A percentile compares a stretch with the other conserved stretches of the same genome.
Evolutionary conservation across 2,797 vertebrate species (phyloP).

Genomic region (Epinephelus malabaricus): DNA sequence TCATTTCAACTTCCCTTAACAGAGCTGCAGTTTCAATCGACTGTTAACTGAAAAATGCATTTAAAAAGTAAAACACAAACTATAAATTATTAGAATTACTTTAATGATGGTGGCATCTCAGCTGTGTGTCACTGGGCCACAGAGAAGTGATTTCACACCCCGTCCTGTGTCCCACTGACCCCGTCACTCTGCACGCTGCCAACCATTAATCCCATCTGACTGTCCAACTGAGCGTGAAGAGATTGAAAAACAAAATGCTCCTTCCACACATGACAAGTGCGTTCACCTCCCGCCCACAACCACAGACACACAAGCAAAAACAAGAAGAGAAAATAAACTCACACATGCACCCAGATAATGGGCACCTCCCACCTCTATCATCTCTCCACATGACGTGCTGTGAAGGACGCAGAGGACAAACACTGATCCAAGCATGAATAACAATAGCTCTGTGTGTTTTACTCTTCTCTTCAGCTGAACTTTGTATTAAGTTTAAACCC

Average conservation of each 20-base stretch:
- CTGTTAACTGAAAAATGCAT: neutral
- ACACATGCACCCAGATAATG: slow-evolving; percentile 24
- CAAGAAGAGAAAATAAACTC: slow-evolving; percentile 10
- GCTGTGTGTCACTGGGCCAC: slow-evolving; percentile 39
- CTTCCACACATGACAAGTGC: slow-evolving; percentile 35
- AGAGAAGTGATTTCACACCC: slow-evolving; percentile 69
- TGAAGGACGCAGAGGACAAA: slow-evolving; percentile 49
- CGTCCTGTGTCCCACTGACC: slow-evolving; percentile 61
- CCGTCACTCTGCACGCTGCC: slow-evolving; percentile 44
- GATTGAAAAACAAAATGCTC: slow-evolving; percentile 57
- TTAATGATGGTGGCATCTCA: neutral
- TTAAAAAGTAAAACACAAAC: neutral
- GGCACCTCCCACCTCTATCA: slow-evolving; percentile 38
- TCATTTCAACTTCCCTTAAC: too few species aligned
- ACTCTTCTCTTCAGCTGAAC: neutral
- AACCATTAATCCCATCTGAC: slow-evolving; percentile 71
- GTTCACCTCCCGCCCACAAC: neutral
- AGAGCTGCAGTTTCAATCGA: neutral
- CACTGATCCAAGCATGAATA: slow-evolving; percentile 22
- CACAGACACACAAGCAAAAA: slow-evolving; percentile 18
- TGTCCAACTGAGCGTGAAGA: slow-evolving; percentile 69
- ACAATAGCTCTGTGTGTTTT: neutral
- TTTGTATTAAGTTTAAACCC: neutral
- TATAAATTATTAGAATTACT: neutral
- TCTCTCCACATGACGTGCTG: slow-evolving; percentile 37